phyloP scores from a whole-genome alignment of 1,140 invertebrate species.

The Drosophila simulans region DNA sequence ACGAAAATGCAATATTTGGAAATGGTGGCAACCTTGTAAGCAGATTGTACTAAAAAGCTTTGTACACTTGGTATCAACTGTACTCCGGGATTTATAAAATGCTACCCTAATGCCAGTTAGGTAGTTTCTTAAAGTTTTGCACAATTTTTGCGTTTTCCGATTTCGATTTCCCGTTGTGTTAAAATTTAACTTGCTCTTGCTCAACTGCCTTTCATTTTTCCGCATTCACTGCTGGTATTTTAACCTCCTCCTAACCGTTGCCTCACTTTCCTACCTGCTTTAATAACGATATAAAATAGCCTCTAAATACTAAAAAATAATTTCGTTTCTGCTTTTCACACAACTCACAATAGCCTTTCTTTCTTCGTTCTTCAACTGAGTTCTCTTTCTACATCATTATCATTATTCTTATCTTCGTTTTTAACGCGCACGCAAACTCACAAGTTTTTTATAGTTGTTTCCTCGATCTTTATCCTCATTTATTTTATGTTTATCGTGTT shows the following conservation, averaged over 20 bases:
- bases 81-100: not conserved
- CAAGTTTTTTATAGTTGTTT: slow-evolving; percentile 45
- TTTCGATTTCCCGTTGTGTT: slow-evolving; percentile 1
- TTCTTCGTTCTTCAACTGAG: slow-evolving; percentile 30
- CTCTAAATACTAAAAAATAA: slow-evolving; percentile 83
- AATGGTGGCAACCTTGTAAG: slow-evolving; percentile 1
- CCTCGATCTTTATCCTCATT: slow-evolving; percentile 7
- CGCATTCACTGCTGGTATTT: slow-evolving; percentile 15
- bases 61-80: slow-evolving; percentile 5
- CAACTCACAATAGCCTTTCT: slow-evolving; percentile 10
- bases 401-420: slow-evolving; percentile 64
- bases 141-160: not conserved
- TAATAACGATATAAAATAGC: slow-evolving; percentile 83
- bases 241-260: slow-evolving; percentile 23
- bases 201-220: slow-evolving; percentile 19
- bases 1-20: slow-evolving; percentile 27
- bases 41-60: not conserved
- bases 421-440: slow-evolving; percentile 75
- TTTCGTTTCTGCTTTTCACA: slow-evolving; percentile 60
- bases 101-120: not conserved
- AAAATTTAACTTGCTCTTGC: slow-evolving; percentile 15
- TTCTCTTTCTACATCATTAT: slow-evolving; percentile 34
- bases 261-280: slow-evolving; percentile 44
- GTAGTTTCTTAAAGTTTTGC: slow-evolving; percentile 6
- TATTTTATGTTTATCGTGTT: slow-evolving; percentile 34